Evolutionary conservation across 2,888 invertebrate species (phyloP).

Genomic region (Apamea monoglypha): DNA sequence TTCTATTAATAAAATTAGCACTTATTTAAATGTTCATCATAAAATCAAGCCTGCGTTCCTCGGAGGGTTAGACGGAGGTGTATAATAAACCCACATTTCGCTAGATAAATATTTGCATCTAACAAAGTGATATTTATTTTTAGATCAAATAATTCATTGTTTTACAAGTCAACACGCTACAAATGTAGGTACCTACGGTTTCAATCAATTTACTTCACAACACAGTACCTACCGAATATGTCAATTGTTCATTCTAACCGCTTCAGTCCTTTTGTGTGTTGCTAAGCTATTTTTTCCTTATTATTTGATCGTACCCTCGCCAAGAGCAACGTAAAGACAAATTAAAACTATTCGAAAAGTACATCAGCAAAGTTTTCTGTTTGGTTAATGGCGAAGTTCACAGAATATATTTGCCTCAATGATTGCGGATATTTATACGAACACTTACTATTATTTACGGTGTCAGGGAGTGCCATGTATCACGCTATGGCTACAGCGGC

Average conservation of each 20-base stretch:
- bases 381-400: slow-evolving; percentile 58
- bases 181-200: slow-evolving; percentile 14
- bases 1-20: background rate
- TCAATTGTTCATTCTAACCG: slow-evolving; percentile 27
- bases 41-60: background rate
- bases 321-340: slow-evolving; percentile 54
- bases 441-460: slow-evolving; percentile 65
- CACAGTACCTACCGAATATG: slow-evolving; percentile 26
- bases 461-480: slow-evolving; percentile 48
- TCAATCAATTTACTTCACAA: slow-evolving; percentile 37
- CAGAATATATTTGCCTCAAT: slow-evolving; percentile 44
- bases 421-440: slow-evolving; percentile 65
- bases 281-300: slow-evolving; percentile 43
- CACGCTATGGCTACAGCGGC: slow-evolving; percentile 36
- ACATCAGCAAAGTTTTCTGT: slow-evolving; percentile 58
- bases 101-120: background rate
- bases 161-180: background rate
- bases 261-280: slow-evolving; percentile 39
- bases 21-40: background rate
- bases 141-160: background rate
- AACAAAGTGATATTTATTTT: background rate
- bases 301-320: slow-evolving; percentile 29
- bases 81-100: background rate
- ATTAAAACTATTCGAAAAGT: slow-evolving; percentile 59
- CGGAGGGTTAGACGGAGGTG: no score